Evolutionary conservation across 2,113 vertebrate species (phyloP).

Genomic region (Colius striatus): DNA sequence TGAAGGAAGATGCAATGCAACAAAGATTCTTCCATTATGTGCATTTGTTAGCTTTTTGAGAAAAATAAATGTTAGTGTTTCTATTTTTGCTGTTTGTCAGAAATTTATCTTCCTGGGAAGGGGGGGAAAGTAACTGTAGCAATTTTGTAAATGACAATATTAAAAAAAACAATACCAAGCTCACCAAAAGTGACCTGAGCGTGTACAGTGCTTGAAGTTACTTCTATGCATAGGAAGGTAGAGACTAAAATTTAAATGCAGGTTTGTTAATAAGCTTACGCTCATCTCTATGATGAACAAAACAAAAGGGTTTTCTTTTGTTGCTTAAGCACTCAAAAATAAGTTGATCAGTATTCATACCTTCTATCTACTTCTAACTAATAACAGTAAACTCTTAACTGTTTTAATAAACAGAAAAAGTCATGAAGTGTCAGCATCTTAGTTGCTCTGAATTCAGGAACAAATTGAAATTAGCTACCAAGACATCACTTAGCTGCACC

Average conservation of each 20-base stretch:
- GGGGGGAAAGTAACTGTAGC: neutral
- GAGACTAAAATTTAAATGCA: neutral
- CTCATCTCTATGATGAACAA: neutral
- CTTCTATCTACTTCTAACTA: neutral
- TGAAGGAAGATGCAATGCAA: neutral
- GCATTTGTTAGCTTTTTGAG: neutral
- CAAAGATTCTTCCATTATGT: neutral
- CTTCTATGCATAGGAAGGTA: neutral
- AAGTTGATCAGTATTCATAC: neutral
- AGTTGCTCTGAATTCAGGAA: neutral
- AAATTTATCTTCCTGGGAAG: neutral
- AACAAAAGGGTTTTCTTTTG: neutral
- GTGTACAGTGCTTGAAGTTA: neutral
- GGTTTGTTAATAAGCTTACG: neutral
- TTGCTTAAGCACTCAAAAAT: neutral
- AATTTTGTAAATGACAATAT: neutral
- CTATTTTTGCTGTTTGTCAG: neutral
- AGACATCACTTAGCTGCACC: neutral
- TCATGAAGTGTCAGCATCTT: neutral
- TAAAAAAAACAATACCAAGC: neutral
- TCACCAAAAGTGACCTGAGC: neutral
- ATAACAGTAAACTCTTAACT: neutral
- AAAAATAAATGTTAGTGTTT: neutral
- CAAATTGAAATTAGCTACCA: neutral
- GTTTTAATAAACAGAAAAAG: neutral